These are phyloP conservation scores for Grus americana DNA, from an alignment of 2,113 vertebrate genomes.

Conservation along the genomic window DNA sequence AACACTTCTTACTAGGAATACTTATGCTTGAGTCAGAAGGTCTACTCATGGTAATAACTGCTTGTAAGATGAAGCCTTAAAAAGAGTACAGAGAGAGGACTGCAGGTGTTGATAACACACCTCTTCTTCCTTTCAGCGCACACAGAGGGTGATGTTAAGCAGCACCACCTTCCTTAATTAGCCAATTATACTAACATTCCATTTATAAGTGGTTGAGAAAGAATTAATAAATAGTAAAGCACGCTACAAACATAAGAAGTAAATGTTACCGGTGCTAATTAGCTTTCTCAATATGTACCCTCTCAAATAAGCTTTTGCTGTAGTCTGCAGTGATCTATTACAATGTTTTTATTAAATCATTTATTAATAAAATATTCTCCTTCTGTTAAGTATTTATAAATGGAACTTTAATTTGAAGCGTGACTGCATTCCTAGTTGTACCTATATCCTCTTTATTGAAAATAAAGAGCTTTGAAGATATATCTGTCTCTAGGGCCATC, in stretches of 20 bases:
- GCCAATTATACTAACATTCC: background rate
- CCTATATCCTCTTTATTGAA: background rate
- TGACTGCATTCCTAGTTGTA: background rate
- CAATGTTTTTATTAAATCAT: background rate
- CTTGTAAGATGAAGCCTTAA: background rate
- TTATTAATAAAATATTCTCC: constrained; percentile 3
- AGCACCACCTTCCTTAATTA: background rate
- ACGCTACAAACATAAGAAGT: background rate
- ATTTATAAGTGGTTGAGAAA: constrained; percentile 29
- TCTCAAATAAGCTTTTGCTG: background rate
- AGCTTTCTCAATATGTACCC: background rate
- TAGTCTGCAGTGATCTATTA: background rate
- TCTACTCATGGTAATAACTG: background rate
- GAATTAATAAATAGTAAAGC: background rate
- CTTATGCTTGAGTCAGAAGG: background rate
- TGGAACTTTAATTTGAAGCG: background rate
- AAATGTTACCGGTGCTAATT: background rate
- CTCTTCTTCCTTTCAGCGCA: background rate
- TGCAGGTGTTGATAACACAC: background rate
- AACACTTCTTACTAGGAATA: background rate
- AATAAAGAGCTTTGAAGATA: constrained; percentile 26
- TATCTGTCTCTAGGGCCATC: constrained; percentile 28
- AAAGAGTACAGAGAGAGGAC: background rate
- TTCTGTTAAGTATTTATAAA: constrained; percentile 35
- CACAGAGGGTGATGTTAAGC: background rate